These are phyloP conservation scores for Stenodema calcarata DNA, from an alignment of 2,888 invertebrate genomes.

Conservation along the genomic window DNA sequence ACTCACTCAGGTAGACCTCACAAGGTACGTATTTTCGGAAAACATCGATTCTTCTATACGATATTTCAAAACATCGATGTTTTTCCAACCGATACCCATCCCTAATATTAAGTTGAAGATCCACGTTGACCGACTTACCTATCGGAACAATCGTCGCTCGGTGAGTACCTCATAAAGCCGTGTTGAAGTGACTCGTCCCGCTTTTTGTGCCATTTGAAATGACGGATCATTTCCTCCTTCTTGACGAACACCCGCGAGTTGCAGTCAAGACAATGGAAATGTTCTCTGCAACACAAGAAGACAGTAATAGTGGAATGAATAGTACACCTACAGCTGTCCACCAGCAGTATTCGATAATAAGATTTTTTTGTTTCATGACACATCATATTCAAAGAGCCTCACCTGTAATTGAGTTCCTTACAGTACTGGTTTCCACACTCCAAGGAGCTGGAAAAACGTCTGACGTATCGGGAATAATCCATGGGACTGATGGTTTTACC, in stretches of 20 bases:
- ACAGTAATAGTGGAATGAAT: too few relatives aligned
- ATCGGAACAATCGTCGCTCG: slow-evolving; percentile 91
- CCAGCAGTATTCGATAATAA: too few relatives aligned
- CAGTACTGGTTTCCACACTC: slow-evolving; percentile 87
- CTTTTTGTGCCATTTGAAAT: slow-evolving; percentile 99
- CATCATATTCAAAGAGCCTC: slow-evolving; percentile 47
- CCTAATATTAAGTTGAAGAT: too few relatives aligned
- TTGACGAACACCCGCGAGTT: slow-evolving; percentile 88
- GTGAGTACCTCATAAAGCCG: slow-evolving; percentile 93
- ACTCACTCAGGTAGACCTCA: too few relatives aligned
- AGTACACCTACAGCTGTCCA: too few relatives aligned
- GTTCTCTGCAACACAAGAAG: slow-evolving; percentile 70
- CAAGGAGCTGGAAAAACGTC: slow-evolving; percentile 79
- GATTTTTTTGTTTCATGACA: too few relatives aligned
- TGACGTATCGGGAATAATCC: slow-evolving; percentile 89
- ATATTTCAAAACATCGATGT: too few relatives aligned
- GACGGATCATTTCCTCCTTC: slow-evolving; percentile 98
- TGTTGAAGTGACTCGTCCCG: slow-evolving; percentile 94
- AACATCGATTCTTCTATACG: too few relatives aligned
- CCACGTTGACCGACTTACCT: slow-evolving; percentile 55
- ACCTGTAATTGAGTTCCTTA: slow-evolving; percentile 83
- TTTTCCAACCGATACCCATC: too few relatives aligned
- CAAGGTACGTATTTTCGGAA: too few relatives aligned
- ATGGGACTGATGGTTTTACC: slow-evolving; percentile 63
- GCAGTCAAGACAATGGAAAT: slow-evolving; percentile 91